Evolutionary conservation across 2,888 invertebrate genomes (phyloP), one percentile per base, ranked within the genome.

Genomic region (Drosophila tripunctata): DNA sequence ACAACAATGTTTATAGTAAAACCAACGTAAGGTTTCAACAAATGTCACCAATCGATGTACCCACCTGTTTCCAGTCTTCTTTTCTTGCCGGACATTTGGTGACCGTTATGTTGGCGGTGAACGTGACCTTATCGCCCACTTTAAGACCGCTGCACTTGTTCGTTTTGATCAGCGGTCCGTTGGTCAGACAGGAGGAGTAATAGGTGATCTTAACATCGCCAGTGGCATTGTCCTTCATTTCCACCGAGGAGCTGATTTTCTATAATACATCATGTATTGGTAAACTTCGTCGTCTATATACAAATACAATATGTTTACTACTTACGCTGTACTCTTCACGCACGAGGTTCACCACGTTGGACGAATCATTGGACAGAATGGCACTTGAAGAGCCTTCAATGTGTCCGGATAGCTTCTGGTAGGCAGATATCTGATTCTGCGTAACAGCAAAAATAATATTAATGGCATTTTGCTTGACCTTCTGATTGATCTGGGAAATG

Each of bases 361-460:
- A 96, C 0, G 99, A 99, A 92, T 99, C 98, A 45, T 95, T 94
- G 33, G 97, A 96, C 19, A 99, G 93, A 65, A 95, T 94, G 31
- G 98, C 98, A 66, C 96, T 96, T 57, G 96, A 96, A 8, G 99
- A 96, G 27, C 98, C 99, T 92, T 99, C 98, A 78, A 99, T 95
- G 87, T 97, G 96, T 61, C 94, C 93, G 62, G 95, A 95, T 31
- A 99, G 93, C 89, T 95, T 94, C 78, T 96, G 93, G 91, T 99
- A 99, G 54, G 98, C 95, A 15, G 93, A 93, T 76, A 96, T 94
- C 91, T 98, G 98, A 78, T 96, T 95, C 52, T 94, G 93, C 0
- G 98, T 98, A 30, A 99, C 98, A 22, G 99, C 99, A 93, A 99
- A 99, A 83, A 99, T 99, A 41, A 99, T 94, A 91, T 99, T 99